These are phyloP conservation scores for Agrochola litura DNA, from an alignment of 2,888 invertebrate species.

Conservation along the genomic window DNA sequence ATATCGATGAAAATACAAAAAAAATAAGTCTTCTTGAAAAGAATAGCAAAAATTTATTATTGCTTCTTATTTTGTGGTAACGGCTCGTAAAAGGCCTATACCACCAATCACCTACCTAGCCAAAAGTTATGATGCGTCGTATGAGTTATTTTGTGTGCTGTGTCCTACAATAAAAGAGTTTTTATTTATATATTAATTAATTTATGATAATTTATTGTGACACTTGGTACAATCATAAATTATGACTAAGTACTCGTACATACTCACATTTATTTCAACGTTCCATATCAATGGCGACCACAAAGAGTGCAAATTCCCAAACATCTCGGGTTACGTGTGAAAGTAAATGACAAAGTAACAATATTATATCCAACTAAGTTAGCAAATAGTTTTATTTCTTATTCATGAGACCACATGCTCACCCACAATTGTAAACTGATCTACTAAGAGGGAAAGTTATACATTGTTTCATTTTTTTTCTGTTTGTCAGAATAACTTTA, in stretches of 20 bases:
- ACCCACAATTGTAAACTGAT: conserved; percentile 69
- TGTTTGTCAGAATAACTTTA: conserved; percentile 27
- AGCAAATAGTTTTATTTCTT: conserved; percentile 68
- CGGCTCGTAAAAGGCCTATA: neutral
- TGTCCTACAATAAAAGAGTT: neutral
- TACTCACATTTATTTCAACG: conserved; percentile 1
- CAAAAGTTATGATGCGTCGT: neutral
- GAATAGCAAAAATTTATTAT: too few species aligned
- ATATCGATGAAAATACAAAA: too few species aligned
- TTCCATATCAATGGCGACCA: conserved; percentile 62
- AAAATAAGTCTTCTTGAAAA: too few species aligned
- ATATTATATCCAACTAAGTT: conserved; percentile 58
- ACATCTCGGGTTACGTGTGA: conserved; percentile 72
- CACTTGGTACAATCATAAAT: neutral
- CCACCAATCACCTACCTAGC: too few species aligned
- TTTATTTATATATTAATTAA: neutral
- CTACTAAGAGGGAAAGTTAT: conserved; percentile 66
- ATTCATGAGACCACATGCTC: conserved; percentile 64
- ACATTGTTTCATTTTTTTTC: conserved; percentile 55
- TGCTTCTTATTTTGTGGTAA: neutral
- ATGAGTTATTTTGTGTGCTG: neutral
- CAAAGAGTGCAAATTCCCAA: conserved; percentile 69
- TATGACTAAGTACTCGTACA: too few species aligned
- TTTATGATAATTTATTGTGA: neutral
- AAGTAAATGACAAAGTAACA: conserved; percentile 62